Conservation (phyloP, 30 jellyfish, hydroid and myxozoan genomes). For the Pelagia noctiluca region DNA sequence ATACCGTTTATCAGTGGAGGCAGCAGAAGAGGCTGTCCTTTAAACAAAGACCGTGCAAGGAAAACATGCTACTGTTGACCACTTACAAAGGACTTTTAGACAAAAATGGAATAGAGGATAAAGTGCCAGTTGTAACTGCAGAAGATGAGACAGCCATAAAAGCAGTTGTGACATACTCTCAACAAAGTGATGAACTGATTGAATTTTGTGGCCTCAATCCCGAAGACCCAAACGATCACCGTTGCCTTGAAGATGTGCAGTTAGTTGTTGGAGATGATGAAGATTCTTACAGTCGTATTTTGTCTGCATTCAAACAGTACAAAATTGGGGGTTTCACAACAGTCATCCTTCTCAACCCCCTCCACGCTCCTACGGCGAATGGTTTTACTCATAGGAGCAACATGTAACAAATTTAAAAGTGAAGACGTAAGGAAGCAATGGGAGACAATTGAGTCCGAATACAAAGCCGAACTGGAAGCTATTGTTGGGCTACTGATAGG, state of each 20-base stretch:
- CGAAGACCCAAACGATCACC: background rate
- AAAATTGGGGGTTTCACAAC: no score
- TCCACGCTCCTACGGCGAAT: background rate
- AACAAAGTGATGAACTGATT: background rate
- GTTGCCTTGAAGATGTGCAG: background rate
- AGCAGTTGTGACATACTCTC: constrained; percentile 4
- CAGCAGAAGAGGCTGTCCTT: no score
- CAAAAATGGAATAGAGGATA: no score
- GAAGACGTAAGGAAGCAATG: constrained; percentile 8
- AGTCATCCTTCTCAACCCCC: no score
- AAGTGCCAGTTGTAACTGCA: constrained; percentile 8
- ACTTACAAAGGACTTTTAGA: no score
- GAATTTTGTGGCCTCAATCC: constrained; percentile 22
- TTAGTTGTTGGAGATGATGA: background rate
- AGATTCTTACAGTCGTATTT: no score
- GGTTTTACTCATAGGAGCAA: background rate
- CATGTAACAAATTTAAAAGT: background rate
- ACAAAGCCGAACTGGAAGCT: constrained; percentile 3
- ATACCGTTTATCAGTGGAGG: no score
- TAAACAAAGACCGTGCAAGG: no score
- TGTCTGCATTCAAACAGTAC: no score
- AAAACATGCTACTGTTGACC: no score
- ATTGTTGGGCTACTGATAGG: constrained; percentile 8
- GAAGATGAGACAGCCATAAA: constrained; percentile 25
- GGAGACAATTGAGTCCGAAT: background rate